These are phyloP conservation scores for Crotalus helleri DNA, from an alignment of 2,113 vertebrate species.

Conservation along the genomic window DNA sequence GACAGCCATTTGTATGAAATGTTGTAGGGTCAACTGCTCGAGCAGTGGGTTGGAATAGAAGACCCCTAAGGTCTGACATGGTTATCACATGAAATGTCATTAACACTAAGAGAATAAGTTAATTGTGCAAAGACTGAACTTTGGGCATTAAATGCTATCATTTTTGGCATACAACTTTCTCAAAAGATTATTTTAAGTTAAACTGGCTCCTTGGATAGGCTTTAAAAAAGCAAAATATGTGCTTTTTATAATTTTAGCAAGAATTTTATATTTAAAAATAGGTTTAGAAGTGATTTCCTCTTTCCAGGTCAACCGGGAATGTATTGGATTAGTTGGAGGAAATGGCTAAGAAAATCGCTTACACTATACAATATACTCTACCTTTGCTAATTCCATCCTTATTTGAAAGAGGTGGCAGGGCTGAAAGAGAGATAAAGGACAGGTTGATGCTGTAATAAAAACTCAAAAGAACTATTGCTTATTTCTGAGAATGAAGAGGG, in stretches of 20 bases:
- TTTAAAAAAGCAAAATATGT: not conserved
- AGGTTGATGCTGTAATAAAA: not conserved
- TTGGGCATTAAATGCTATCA: slow-evolving; percentile 6
- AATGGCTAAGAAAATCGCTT: not conserved
- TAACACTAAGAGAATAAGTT: not conserved
- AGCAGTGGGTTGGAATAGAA: too few species aligned
- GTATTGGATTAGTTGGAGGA: too few species aligned
- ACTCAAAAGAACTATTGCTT: not conserved
- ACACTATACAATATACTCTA: not conserved
- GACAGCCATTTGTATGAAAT: too few species aligned
- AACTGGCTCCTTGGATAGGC: slow-evolving; percentile 5
- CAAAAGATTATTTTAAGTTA: slow-evolving; percentile 12
- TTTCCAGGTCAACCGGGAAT: not conserved
- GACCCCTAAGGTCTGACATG: too few species aligned
- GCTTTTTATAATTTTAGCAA: slow-evolving; percentile 8
- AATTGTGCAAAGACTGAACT: not conserved
- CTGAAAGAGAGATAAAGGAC: not conserved
- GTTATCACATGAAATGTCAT: not conserved
- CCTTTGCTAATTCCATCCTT: not conserved
- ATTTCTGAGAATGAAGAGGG: not conserved
- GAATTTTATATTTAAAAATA: not conserved
- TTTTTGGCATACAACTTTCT: not conserved
- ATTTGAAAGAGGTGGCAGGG: not conserved
- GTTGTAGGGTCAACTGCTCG: too few species aligned
- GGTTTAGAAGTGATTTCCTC: slow-evolving; percentile 3